A percentile compares a stretch with the other conserved stretches of the same genome.
phyloP scores from a whole-genome alignment of 53 echinoderm and acorn worm species.

The Luidia sarsii region DNA sequence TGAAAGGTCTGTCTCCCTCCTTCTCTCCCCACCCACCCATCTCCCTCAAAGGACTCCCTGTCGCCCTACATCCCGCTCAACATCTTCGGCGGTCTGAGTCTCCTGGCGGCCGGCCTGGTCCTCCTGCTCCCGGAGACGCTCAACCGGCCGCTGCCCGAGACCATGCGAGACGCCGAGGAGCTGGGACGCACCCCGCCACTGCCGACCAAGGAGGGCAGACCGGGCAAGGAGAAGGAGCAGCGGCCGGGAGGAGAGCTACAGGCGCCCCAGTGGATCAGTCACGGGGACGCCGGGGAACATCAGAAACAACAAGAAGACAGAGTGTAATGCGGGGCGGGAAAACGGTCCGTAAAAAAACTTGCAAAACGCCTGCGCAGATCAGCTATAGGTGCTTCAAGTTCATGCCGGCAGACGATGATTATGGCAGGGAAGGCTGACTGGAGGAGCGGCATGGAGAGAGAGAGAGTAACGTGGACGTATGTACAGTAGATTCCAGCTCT shows the following conservation, averaged over 20 bases:
- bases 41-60: conserved; percentile 1
- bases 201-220: neutral
- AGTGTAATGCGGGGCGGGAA: neutral
- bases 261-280: neutral
- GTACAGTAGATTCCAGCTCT: too few species aligned
- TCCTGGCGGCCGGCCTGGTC: conserved; percentile 38
- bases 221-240: neutral
- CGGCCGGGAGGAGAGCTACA: neutral
- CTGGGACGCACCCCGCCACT: neutral
- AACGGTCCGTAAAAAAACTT: too few species aligned
- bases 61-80: conserved; percentile 48
- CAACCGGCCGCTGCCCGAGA: conserved; percentile 78
- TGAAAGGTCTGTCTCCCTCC: too few species aligned
- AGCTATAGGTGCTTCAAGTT: too few species aligned
- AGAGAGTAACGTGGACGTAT: too few species aligned
- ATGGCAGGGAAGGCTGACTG: too few species aligned
- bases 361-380: too few species aligned
- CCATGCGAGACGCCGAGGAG: conserved; percentile 68
- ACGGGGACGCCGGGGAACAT: conserved; percentile 9
- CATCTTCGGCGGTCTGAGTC: conserved; percentile 52
- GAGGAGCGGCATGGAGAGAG: too few species aligned
- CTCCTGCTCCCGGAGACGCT: conserved; percentile 69
- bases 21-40: too few species aligned
- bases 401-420: too few species aligned
- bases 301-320: conserved; percentile 11